Evolutionary conservation across 2,113 vertebrate genomes (phyloP).

Genomic region (Xiphias gladius): DNA sequence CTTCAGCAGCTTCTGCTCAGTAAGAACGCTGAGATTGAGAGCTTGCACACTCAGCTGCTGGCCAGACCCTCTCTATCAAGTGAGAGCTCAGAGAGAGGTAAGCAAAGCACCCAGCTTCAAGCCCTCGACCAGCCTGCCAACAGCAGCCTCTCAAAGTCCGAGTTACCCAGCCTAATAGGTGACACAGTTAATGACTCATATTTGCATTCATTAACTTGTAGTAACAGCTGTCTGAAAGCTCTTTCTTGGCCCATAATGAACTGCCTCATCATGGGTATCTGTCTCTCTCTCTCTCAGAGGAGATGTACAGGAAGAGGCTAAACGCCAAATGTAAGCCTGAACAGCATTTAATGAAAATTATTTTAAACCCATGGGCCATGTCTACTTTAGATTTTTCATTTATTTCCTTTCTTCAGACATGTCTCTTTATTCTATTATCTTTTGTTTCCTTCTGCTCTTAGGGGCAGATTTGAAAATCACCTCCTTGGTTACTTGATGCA

Average conservation of each 20-base stretch:
- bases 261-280: constrained; percentile 83
- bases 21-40: constrained; percentile 95
- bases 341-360: constrained; percentile 71
- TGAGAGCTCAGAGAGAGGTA: constrained; percentile 92
- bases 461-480: constrained; percentile 39
- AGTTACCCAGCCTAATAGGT: constrained; percentile 36
- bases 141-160: constrained; percentile 12
- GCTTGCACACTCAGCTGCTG: constrained; percentile 90
- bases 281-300: constrained; percentile 83
- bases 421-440: constrained; percentile 39
- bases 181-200: constrained; percentile 36
- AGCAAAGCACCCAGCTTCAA: constrained; percentile 30
- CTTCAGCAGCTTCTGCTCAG: constrained; percentile 92
- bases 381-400: constrained; percentile 47
- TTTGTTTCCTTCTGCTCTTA: constrained; percentile 39
- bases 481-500: constrained; percentile 8
- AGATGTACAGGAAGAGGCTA: constrained; percentile 90
- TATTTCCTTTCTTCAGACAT: constrained; percentile 35
- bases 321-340: constrained; percentile 89
- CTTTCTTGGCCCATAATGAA: constrained; percentile 27
- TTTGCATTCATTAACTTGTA: constrained; percentile 46
- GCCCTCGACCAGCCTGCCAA: constrained; percentile 2
- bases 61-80: constrained; percentile 83
- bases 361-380: constrained; percentile 51
- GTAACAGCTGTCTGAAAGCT: constrained; percentile 29